These are phyloP conservation scores for Gymnobelideus leadbeateri DNA, from an alignment of 2,113 vertebrate species.

Conservation along the genomic window DNA sequence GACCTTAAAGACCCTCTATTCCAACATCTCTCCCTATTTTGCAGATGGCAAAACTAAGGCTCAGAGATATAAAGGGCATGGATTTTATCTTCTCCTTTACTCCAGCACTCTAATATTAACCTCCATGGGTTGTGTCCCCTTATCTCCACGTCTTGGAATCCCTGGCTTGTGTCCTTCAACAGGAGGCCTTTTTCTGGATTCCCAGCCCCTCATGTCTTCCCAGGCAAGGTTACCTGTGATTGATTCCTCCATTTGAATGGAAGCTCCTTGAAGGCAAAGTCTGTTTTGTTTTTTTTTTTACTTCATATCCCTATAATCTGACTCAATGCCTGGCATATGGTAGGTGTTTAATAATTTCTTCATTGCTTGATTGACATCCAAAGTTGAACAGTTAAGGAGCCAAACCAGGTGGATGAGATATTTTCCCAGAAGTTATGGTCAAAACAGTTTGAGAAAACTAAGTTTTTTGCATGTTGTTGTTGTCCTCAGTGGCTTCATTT, in stretches of 20 bases:
- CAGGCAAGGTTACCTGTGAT: background rate
- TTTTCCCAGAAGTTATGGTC: background rate
- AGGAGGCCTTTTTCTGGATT: background rate
- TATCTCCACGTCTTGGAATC: background rate
- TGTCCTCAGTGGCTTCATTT: conserved; percentile 58
- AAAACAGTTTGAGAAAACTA: background rate
- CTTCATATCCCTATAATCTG: background rate
- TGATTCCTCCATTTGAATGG: background rate
- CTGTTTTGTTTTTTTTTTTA: background rate
- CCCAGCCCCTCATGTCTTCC: background rate
- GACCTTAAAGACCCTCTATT: background rate
- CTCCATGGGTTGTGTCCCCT: background rate
- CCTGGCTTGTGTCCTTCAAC: background rate
- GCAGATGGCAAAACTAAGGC: background rate
- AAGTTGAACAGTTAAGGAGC: background rate
- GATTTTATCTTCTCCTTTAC: background rate
- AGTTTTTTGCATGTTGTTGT: background rate
- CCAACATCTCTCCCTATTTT: background rate
- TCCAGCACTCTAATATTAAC: background rate
- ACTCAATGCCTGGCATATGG: background rate
- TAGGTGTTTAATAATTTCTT: background rate
- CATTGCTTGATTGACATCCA: background rate
- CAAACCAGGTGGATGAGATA: background rate
- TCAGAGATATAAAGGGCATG: background rate
- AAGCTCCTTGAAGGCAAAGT: background rate